A percentile compares a stretch with the other conserved stretches of the same genome.
phyloP scores from a whole-genome alignment of 1,140 invertebrate species.

The Pinna nobilis region DNA sequence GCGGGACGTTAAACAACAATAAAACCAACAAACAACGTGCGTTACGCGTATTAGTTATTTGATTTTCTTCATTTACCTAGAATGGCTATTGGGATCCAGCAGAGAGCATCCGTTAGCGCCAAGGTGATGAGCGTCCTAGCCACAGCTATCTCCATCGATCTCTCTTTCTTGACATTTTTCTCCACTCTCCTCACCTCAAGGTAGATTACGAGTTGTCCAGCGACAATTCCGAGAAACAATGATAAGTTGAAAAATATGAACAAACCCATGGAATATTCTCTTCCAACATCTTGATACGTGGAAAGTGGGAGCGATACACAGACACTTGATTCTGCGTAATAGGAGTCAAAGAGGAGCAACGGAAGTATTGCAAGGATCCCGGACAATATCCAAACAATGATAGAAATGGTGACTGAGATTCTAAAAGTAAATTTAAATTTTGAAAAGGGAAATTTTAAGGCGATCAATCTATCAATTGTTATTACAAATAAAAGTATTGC shows the following conservation, averaged over 20 bases:
- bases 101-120: constrained; percentile 48
- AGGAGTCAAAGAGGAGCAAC: constrained; percentile 35
- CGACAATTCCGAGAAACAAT: constrained; percentile 42
- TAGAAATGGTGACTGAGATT: too few relatives aligned
- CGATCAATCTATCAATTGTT: constrained; percentile 57
- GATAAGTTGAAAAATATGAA: constrained; percentile 52
- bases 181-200: background rate
- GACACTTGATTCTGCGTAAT: constrained; percentile 49
- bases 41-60: too few relatives aligned
- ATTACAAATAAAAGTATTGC: constrained; percentile 55
- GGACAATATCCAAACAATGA: background rate
- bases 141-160: constrained; percentile 26
- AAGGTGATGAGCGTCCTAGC: constrained; percentile 43
- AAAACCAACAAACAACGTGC: too few relatives aligned
- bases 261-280: constrained; percentile 47
- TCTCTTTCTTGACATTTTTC: background rate
- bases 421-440: too few relatives aligned
- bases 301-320: constrained; percentile 56
- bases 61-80: too few relatives aligned
- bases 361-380: too few relatives aligned
- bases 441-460: constrained; percentile 59
- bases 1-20: too few relatives aligned
- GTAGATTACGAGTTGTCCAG: constrained; percentile 51
- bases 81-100: constrained; percentile 55
- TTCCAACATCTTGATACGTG: constrained; percentile 31